Evolutionary conservation across 2,113 vertebrate species (phyloP), one percentile per base, ranked within the genome.

Genomic region (Corythaeola cristata): DNA sequence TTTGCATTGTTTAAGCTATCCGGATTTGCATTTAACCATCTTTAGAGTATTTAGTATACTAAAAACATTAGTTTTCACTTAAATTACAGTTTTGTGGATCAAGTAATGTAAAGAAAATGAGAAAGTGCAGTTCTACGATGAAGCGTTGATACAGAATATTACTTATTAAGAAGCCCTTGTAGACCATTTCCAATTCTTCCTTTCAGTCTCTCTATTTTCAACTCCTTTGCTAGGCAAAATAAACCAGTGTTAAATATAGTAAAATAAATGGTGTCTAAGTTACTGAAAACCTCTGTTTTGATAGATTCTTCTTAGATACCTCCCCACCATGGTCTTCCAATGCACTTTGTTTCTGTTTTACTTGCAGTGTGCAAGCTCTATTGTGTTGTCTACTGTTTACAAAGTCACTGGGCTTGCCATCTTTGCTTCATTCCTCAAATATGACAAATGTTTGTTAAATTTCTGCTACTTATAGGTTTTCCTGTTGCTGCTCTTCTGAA

Each of bases 21-120:
- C 17, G 6, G 11, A 37, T 78, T 78, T 82, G 9, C 6, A 14
- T 0, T 0, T 75, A 55, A 0, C 1, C 1, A 26, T 52, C 60
- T 82, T 68, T 52, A 56, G 8, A 15, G 2, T 28, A 41, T 52
- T 72, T 39, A 39, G 9, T 1, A 2, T 49, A 66, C 20, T 22
- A 71, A 52, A 73, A 13, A 8, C 6, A 8, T 0, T 62, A 8
- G 21, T 58, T 81, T 94, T 63, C 7, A 33, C 3, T 9, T 41
- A 45, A 14, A 8, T 41, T 72, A 35, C 4, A 17, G 3, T 72
- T 69, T 6, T 23, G 3, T 14, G 10, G 4, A 33, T 52, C 21
- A 49, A 26, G 10, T 60, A 45, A 47, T 2, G 2, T 10, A 28
- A 16, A 66, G 17, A 90, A 91, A 64, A 83, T 0, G 0, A 41